Base-by-base conservation (phyloP, 2,888 invertebrate species). In the Euzetes globulus region DNA sequence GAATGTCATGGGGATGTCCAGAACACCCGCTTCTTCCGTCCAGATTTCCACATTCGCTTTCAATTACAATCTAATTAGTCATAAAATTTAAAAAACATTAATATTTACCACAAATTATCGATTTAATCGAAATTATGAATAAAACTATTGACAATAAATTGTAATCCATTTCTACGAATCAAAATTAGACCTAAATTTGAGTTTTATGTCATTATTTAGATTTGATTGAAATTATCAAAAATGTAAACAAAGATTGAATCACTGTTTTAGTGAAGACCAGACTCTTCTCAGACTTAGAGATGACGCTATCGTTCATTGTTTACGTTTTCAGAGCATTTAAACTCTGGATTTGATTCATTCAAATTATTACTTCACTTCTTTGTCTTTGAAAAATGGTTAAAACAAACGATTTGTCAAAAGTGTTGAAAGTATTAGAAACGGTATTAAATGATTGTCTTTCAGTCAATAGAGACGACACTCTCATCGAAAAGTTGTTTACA, bases 1-100 rank as follows among this genome's bases (percentile, higher is more conserved):
- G 80, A 92, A 89, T 77, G 88, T 88, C 58, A 91, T 85, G 72
- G 86, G 88, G 5, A 88, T 88, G 27, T 91, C 92, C 73, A 87
- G 83, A 19, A 91, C 88, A n/a, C 88, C 87, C 68, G 89, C 88
- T 11, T 88, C 88, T 82, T 89, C 86, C 77, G 86, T 86, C 15
- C 84, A 83, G 77, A 91, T 81, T 1, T 27, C 17, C 7, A 71
- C 47, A 3, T 4, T 22, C 6, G 45, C 71, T 71, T 33, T 13
- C 7, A 27, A 60, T 37, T 7, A 27, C 11, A 58, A 5, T 7
- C 33, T 6, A 33, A 33, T 33, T 4, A 6, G 33, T n/a, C n/a
- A n/a, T n/a, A n/a, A n/a, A n/a, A n/a, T n/a, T n/a, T n/a, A n/a
- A n/a, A n/a, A n/a, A n/a, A n/a, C n/a, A n/a, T n/a, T 27, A 27